Percentiles rank a stretch among this genome's conserved stretches.
Conservation (phyloP, 1,140 invertebrate genomes). For the Drosophila littoralis region DNA sequence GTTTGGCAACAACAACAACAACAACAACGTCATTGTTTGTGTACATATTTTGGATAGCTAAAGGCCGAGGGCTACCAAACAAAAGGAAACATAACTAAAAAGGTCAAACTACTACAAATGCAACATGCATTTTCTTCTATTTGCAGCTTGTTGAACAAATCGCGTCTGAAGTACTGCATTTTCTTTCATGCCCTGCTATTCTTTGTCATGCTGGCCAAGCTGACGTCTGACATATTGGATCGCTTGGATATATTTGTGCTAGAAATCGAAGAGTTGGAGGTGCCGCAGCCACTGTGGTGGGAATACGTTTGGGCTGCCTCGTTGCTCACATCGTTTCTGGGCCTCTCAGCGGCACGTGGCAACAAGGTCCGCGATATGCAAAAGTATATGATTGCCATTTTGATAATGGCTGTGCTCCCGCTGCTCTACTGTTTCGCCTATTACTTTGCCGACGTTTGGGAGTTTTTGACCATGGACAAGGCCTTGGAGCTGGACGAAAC, state of each 20-base stretch:
- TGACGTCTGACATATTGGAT: slow-evolving; percentile 96
- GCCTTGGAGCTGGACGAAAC: slow-evolving; percentile 87
- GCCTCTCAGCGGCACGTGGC: slow-evolving; percentile 92
- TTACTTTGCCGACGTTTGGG: slow-evolving; percentile 93
- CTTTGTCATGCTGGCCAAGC: slow-evolving; percentile 95
- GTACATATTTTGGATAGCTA: slow-evolving; percentile 49
- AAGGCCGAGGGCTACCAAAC: slow-evolving; percentile 24
- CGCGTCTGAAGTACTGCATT: slow-evolving; percentile 95
- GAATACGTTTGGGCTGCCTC: slow-evolving; percentile 97
- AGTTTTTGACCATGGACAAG: slow-evolving; percentile 89
- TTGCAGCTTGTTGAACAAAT: slow-evolving; percentile 95
- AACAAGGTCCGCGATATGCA: slow-evolving; percentile 92
- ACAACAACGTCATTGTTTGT: slow-evolving; percentile 42
- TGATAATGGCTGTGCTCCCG: slow-evolving; percentile 91
- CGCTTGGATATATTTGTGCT: slow-evolving; percentile 96
- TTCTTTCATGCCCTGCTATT: slow-evolving; percentile 96
- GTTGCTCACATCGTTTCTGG: slow-evolving; percentile 93
- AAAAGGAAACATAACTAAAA: slow-evolving; percentile 21
- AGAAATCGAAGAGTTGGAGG: slow-evolving; percentile 96
- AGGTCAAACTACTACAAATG: slow-evolving; percentile 4
- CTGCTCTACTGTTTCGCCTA: slow-evolving; percentile 92
- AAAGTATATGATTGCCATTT: slow-evolving; percentile 92
- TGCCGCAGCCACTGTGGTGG: slow-evolving; percentile 93
- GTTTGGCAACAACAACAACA: slow-evolving; percentile 36
- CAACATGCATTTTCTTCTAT: slow-evolving; percentile 30